Evolutionary conservation across 2,113 vertebrate genomes (phyloP).

Genomic region (Ariopsis seemanni): DNA sequence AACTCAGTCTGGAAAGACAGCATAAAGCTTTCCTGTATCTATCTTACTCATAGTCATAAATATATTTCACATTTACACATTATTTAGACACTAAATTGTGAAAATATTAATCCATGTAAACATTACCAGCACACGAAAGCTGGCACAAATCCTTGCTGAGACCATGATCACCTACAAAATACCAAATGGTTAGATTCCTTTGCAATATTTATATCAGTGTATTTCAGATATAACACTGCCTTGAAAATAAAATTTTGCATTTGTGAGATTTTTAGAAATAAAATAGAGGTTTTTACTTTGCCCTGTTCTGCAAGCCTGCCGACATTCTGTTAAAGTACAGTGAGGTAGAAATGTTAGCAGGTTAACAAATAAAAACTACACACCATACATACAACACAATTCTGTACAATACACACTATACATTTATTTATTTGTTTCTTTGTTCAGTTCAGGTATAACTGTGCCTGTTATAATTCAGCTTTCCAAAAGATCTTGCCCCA

Average conservation of each 20-base stretch:
- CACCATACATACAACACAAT: not conserved
- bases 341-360: not conserved
- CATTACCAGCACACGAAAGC: not conserved
- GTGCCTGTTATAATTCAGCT: no score
- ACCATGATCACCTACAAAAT: not conserved
- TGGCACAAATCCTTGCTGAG: not conserved
- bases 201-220: not conserved
- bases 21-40: not conserved
- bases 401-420: no score
- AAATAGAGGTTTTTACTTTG: not conserved
- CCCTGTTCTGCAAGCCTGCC: accelerated
- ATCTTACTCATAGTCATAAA: not conserved
- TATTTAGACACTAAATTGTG: not conserved
- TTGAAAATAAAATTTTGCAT: not conserved
- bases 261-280: not conserved
- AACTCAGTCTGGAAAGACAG: not conserved
- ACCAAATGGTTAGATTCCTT: not conserved
- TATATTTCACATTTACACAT: not conserved
- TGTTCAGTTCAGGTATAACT: no score
- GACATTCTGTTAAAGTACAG: not conserved
- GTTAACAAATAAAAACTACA: not conserved
- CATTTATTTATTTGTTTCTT: no score
- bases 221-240: not conserved
- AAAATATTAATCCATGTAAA: not conserved
- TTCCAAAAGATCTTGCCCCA: no score